Base-by-base conservation (phyloP, 2,888 invertebrate species). In the Acanthosepion lycidas region DNA sequence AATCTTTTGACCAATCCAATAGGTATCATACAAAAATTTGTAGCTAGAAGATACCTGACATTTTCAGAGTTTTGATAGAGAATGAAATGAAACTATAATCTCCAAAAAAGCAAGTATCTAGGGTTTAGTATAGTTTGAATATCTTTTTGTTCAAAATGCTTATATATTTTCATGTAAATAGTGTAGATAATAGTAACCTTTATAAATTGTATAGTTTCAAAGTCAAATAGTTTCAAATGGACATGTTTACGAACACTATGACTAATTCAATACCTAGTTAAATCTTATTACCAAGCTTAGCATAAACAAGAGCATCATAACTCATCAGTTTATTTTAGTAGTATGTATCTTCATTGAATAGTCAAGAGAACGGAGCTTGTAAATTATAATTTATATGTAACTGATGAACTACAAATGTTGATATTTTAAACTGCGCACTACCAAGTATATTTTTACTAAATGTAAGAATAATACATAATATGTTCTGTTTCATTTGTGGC, bases 1-100 rank as follows among this genome's bases (percentile, higher is more conserved):
- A 78, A 78, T 78, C 78, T 78, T 78, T 78, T n/a, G 78, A 78
- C 78, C 78, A 33, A 78, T 78, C n/a, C 78, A 78, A 78, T 78
- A 78, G 33, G 78, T 33, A 78, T n/a, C n/a, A 78, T 33, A 78
- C n/a, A 15, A 78, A 78, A 78, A 64, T n/a, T 33, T 78, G 78
- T 33, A 78, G 78, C n/a, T 33, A 78, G 78, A n/a, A 78, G 78
- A n/a, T 78, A 78, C 12, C 33, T 78, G 78, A 78, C 78, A n/a
- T 78, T 78, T 78, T 78, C 78, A 78, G n/a, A 78, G n/a, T n/a
- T 33, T n/a, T 33, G 15, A 78, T 33, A 78, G 33, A 78, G 15
- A 78, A 78, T 33, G 33, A 59, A 23, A 20, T 59, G 59, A 59
- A 59, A 59, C 5, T 23, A 4, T 59, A 6, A 59, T 20, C 20